Base-by-base conservation (phyloP, 2,888 invertebrate genomes). In the Reticulitermes lucifugus region DNA sequence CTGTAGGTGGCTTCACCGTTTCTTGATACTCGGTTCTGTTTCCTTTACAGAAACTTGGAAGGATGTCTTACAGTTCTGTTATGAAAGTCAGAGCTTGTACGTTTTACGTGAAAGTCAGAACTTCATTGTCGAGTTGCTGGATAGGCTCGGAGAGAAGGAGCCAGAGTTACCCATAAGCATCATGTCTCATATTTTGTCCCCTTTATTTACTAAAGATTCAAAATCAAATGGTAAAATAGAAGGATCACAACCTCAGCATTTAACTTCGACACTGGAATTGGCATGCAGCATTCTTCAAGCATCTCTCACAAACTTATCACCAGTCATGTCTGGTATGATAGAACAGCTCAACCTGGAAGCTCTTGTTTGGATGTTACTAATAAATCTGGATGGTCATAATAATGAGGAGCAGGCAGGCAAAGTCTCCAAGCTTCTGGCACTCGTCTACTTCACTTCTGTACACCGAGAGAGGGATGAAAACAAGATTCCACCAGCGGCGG, bases 81-180 rank as follows among this genome's bases (percentile, higher is more conserved):
- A 94, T 88, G 91, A 93, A 84, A 94, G 94, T 89, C 93, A 94
- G 86, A 96, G 96, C 0, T 91, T 96, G 71, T 96, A 96, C 89
- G 94, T 96, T 18, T 93, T 94, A 0, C 92, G 94, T 70, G 94
- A 95, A 89, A 93, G 94, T 12, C 93, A 94, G 84, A 92, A 93
- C 85, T 94, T 96, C 88, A 91, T 95, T 29, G 92, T 89, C 83
- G 91, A 92, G 86, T 92, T 95, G 84, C 88, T 95, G 0, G 93
- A 93, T 90, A 93, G 92, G 89, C 90, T 93, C 1, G 91, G 92
- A 35, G 92, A 93, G 82, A 90, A 92, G 65, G 92, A 94, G 88
- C 89, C 90, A 77, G 89, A 81, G 12, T 3, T 70, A 18, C 29
- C 70, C 9, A 59, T 21, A 35, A 65, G 35, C 43, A 41, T 81